Base-by-base conservation (phyloP, 2,113 vertebrate genomes). In the Datnioides undecimradiatus region DNA sequence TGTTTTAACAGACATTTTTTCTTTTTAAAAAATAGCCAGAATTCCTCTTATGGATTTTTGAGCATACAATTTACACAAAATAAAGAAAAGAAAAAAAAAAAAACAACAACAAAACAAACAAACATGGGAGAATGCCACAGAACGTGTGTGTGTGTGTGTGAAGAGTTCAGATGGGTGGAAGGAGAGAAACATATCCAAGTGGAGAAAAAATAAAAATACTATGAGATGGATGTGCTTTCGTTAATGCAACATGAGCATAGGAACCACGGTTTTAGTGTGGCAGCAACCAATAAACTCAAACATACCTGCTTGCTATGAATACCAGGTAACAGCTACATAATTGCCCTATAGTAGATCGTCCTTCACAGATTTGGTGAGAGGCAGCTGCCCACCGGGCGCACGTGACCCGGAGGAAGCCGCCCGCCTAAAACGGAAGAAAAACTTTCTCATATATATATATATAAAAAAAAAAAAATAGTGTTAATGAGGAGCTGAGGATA, bases 1-100 rank as follows among this genome's bases (percentile, higher is more conserved):
- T 95, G 95, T 96, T 96, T 97, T 96, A 96, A 97, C 96, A 98
- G 96, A 98, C 96, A 95, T 93, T 92, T 90, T 89, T 91, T 48
- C 93, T 96, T 95, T 95, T 97, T 88, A 96, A 97, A 98, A 98
- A 99, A 97, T 97, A 97, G 96, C 96, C 95, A 95, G 95, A 95
- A 97, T 97, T 97, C 95, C 96, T 97, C 95, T 97, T 96, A 96
- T 95, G 96, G 95, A 95, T 97, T 96, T 96, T 90, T 96, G 94
- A 97, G 96, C 96, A 96, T 95, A 97, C 95, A 96, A 96, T 97
- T 95, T 97, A 96, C 96, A 97, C 90, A 91, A 92, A 90, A 87
- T 68, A 66, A 90, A 90, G 91, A 81, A 82, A 60, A 88, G 68
- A 66, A 62, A 27, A 67, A 31, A 68, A 65, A 49, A 49, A 66